Base-by-base conservation (phyloP, 2,113 vertebrate genomes). In the Zosterops pallidus region DNA sequence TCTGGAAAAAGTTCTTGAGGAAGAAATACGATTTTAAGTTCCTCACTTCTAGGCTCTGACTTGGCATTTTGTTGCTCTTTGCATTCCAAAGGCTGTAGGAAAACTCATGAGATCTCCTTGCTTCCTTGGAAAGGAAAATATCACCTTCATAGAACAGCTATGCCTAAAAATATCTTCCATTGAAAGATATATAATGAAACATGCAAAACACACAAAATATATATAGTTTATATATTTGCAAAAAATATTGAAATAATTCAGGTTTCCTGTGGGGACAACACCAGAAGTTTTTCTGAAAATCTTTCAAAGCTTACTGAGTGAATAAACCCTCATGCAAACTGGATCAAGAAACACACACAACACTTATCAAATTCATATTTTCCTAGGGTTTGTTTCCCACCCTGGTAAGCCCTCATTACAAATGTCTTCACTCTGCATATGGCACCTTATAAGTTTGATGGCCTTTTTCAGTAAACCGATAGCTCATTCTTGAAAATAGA, bases 251-350 rank as follows among this genome's bases (percentile, higher is more conserved):
- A 53, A 71, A 87, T 53, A 18, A 14, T 57, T 56, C 9, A 33
- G 9, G 7, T 42, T 47, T 25, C 19, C 15, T 18, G 9, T 14
- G 18, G 9, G 0, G 9, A 2, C 0, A 7, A 37, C n/a, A 10
- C 4, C 16, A 28, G 12, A 50, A 31, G 1, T 35, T 77, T 9
- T 87, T 80, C 42, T 68, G 49, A 87, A 81, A 49, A 77, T 55
- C 7, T 84, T 52, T 63, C 14, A 10, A 39, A 57, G 26, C 71
- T 59, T 72, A 59, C 4, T n/a, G 53, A 59, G 24, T 55, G n/a
- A 94, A 55, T 15, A 69, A 44, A 50, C 5, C 3, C 8, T 72
- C 5, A 1, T 33, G 19, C 14, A 62, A 62, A 72, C 6, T 47
- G 28, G 24, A 21, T 59, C n/a, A 52, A 33, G 29, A 83, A 83